These are phyloP conservation scores for Rhinoderma darwinii DNA, from an alignment of 2,113 vertebrate genomes.

Conservation along the genomic window DNA sequence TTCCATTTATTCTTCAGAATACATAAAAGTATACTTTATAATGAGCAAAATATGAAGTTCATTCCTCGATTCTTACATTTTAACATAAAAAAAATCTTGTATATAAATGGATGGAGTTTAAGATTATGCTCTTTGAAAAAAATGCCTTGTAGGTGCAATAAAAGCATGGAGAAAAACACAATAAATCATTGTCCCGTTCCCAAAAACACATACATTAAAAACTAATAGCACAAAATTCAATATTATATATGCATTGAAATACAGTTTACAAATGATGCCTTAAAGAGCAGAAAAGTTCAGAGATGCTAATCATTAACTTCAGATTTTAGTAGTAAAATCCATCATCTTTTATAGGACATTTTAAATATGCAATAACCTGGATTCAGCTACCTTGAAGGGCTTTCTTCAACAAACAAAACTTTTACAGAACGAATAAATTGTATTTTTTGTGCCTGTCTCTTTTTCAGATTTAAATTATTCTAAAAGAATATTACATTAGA, in stretches of 20 bases:
- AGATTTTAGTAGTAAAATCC: slow-evolving; percentile 58
- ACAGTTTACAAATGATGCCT: slow-evolving; percentile 57
- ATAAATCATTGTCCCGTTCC: slow-evolving; percentile 41
- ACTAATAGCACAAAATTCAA: slow-evolving; percentile 32
- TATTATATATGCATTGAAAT: slow-evolving; percentile 52
- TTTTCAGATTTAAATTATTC: slow-evolving; percentile 24
- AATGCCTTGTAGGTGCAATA: slow-evolving; percentile 49
- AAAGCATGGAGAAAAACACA: slow-evolving; percentile 43
- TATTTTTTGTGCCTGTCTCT: slow-evolving; percentile 35
- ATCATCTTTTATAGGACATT: slow-evolving; percentile 40
- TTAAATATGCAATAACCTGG: slow-evolving; percentile 53
- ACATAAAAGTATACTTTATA: not conserved
- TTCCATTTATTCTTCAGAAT: not conserved
- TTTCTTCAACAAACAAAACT: slow-evolving; percentile 49
- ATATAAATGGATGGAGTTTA: not conserved
- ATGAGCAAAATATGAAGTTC: not conserved
- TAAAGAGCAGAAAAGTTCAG: slow-evolving; percentile 52
- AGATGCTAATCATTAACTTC: slow-evolving; percentile 57
- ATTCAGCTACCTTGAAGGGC: slow-evolving; percentile 48
- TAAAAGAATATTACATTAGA: slow-evolving; percentile 29
- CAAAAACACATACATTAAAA: slow-evolving; percentile 49
- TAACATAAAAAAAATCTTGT: slow-evolving; percentile 10
- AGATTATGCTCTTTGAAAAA: slow-evolving; percentile 34
- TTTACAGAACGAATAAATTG: slow-evolving; percentile 42
- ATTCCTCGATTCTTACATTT: not conserved